Evolutionary conservation across 2,888 invertebrate species (phyloP), one percentile per base, ranked within the genome.

Genomic region (Drosophila flavopinicola): DNA sequence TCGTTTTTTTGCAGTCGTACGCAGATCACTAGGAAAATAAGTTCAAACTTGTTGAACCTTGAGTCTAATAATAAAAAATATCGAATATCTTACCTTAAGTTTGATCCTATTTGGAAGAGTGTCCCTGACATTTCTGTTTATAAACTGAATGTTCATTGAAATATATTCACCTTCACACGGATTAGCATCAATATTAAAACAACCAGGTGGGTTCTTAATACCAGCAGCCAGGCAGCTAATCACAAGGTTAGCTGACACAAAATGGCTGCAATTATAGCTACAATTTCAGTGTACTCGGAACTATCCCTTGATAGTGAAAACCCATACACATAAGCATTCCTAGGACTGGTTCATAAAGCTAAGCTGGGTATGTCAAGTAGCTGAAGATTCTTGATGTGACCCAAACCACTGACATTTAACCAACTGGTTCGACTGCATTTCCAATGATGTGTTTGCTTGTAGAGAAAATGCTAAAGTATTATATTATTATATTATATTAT

Each of bases 331-430:
- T 20, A 38, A 42, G 23, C 33, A 47, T 17, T 7, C 6, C 45
- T 38, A 6, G 7, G 48, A 45, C 33, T 42, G 41, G 17, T 29
- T 13, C 30, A 45, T 6, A 30, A 29, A n/a, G 25, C n/a, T 30
- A 2, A 15, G n/a, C 17, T 7, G 27, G 39, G 29, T 29, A 15
- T 11, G 32, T 38, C 41, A 66, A 66, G 56, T 65, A 66, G 72
- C 70, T 56, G 56, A 41, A 71, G 44, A 60, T 71, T 71, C 65
- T 66, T 66, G 51, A 66, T 49, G 59, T 79, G 79, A 65, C 72
- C 79, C 61, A 72, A 85, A 67, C 83, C 71, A 77, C 68, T 85
- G 85, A 82, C 80, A 82, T 82, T 82, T 82, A 85, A 60, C 29
- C 75, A 78, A 82, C 83, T 83, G 68, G 83, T 78, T 78, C 65